Percentiles rank a stretch among this genome's conserved stretches.
Conservation (phyloP, 2,888 invertebrate genomes). For the Monoplex corrugatus region DNA sequence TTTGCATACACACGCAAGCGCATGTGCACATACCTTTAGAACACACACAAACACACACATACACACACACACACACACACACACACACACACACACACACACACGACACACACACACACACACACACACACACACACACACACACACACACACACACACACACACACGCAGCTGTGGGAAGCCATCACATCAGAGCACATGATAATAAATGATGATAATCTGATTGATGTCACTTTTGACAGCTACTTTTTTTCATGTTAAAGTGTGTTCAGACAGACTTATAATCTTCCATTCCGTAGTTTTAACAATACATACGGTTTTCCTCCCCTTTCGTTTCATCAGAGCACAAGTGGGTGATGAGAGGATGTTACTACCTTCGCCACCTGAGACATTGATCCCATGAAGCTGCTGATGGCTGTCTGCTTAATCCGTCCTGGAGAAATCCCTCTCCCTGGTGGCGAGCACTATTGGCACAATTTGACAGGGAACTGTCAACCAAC, state of each 20-base stretch:
- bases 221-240: too few species aligned
- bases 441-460: background rate
- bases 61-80: slow-evolving; percentile 45
- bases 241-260: too few species aligned
- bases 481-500: background rate
- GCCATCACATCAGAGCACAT: too few species aligned
- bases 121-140: slow-evolving; percentile 47
- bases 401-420: background rate
- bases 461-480: slow-evolving; percentile 37
- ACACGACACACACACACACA: slow-evolving; percentile 23
- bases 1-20: background rate
- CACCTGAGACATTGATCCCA: background rate
- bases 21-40: background rate
- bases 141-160: slow-evolving; percentile 6
- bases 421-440: background rate
- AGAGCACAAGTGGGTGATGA: background rate
- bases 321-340: too few species aligned
- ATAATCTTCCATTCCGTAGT: too few species aligned
- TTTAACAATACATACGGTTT: too few species aligned
- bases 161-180: background rate
- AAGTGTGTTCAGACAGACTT: too few species aligned
- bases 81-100: slow-evolving; percentile 23
- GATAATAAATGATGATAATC: too few species aligned
- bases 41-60: slow-evolving; percentile 39
- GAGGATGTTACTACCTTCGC: background rate